Evolutionary conservation across 2,113 vertebrate genomes (phyloP), one percentile per base, ranked within the genome.

Genomic region (Nibea albiflora): DNA sequence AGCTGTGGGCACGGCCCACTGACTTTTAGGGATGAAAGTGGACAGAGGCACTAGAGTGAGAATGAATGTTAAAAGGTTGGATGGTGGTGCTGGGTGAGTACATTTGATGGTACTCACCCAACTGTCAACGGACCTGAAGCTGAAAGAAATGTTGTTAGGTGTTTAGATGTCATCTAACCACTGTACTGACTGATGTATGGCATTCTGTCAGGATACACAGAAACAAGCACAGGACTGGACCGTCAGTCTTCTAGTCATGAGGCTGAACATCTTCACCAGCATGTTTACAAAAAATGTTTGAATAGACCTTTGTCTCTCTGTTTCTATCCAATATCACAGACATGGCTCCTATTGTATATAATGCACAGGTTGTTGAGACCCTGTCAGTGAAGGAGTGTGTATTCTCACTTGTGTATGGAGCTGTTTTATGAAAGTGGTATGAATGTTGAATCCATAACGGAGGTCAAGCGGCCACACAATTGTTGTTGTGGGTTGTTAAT

Each of bases 111-210:
- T 16, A 15, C n/a, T n/a, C n/a, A n/a, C n/a, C n/a, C n/a, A 58
- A 46, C 17, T 80, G 62, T 80, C 22, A 53, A 15, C 26, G 16
- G 12, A 64, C 26, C 35, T 66, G 26, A 78, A 61, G 60, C 50
- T 73, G 65, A 77, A 82, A 69, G 54, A 71, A 28, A 80, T 65
- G 54, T 49, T 67, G 73, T 73, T 61, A 35, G 50, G 14, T 63
- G 61, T 19, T 10, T 17, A 74, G 53, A 77, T 20, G 42, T 69
- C 62, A 60, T 58, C 60, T 56, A 46, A 26, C 4, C 7, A 19
- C 46, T 46, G 58, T 42, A 42, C 52, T 47, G 61, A 60, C 26
- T 56, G 61, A 60, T 35, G 56, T 14, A 63, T 57, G 4, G 54
- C 26, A 5, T 46, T 60, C 24, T 85, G 44, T 57, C 50, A 78